These are phyloP conservation scores for Sphaerophoria rueppellii DNA, from an alignment of 2,888 invertebrate species.

Conservation along the genomic window DNA sequence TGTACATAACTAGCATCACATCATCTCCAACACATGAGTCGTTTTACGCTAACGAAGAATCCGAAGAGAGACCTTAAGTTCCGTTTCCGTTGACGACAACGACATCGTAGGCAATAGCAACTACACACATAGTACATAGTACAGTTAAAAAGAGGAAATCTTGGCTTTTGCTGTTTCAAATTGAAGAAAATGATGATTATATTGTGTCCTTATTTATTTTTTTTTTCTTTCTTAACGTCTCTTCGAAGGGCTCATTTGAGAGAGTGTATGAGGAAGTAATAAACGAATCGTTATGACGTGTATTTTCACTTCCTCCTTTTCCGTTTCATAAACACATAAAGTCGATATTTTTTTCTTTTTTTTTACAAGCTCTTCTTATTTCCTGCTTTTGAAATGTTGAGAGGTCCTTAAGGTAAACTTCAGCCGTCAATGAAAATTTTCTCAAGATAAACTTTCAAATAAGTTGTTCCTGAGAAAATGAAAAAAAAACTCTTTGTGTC, in stretches of 20 bases:
- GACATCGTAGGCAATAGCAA: not conserved
- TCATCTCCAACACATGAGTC: constrained; percentile 19
- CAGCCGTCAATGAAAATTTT: constrained; percentile 65
- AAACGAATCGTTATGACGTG: constrained; percentile 60
- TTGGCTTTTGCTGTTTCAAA: constrained; percentile 57
- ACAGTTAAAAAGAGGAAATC: constrained; percentile 18
- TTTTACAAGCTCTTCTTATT: not conserved
- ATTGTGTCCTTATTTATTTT: constrained; percentile 31
- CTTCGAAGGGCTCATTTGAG: constrained; percentile 26
- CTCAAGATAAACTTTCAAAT: constrained; percentile 62
- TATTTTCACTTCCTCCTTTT: constrained; percentile 43
- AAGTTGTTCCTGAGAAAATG: constrained; percentile 25
- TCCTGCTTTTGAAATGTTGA: constrained; percentile 36
- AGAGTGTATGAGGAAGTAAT: constrained; percentile 46
- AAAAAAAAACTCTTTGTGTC: constrained; percentile 14
- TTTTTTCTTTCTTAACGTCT: constrained; percentile 5
- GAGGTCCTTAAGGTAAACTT: constrained; percentile 41
- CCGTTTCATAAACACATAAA: constrained; percentile 4
- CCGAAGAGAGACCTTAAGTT: constrained; percentile 1
- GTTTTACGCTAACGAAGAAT: constrained; percentile 9
- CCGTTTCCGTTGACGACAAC: constrained; percentile 18
- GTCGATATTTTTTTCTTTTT: constrained; percentile 8
- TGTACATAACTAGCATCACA: not conserved
- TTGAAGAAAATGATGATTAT: constrained; percentile 60
- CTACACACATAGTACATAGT: not conserved